Base-by-base conservation (phyloP, 2,797 vertebrate genomes). In the Typhlichthys eigenmanni region DNA sequence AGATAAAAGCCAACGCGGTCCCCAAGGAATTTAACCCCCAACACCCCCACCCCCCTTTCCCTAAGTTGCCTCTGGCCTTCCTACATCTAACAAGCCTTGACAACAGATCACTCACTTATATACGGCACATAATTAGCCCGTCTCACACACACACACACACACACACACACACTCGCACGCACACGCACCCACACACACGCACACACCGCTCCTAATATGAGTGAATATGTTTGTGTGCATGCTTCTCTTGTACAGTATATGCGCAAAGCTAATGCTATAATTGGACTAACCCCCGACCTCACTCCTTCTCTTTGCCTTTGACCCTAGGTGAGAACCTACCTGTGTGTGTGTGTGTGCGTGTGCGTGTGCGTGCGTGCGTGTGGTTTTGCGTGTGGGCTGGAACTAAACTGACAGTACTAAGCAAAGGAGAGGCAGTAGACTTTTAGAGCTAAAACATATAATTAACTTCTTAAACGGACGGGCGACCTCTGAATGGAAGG, bases 1-100 rank as follows among this genome's bases (percentile, higher is more conserved):
- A 91, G 89, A 93, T 93, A 93, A 93, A 92, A 89, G 87, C 81
- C 87, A 85, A 90, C 79, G 83, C 85, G 90, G 86, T 86, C 91
- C 75, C 79, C 85, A 92, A 92, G 89, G 94, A 93, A 94, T 94
- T 93, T 79, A 81, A 79, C 85, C 82, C 72, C 72, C 75, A 72
- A 77, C 61, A 82, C 86, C 78, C 81, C 82, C 74, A 60, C 67
- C 65, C 49, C 69, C 52, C 52, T 59, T 63, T 68, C 70, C 67
- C 74, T 81, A 74, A 55, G 50, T 91, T 83, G 90, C 92, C 92
- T 91, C 85, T 78, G 87, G 92, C 89, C 85, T 87, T 88, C 85
- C 74, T 84, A 88, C 84, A 88, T 85, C 88, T 90, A 89, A 91
- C 86, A 89, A 88, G 83, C 81, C 87, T 88, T 91, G 89, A 92